phyloP scores from a whole-genome alignment of 2,797 vertebrate genomes.

The Labroides dimidiatus region DNA sequence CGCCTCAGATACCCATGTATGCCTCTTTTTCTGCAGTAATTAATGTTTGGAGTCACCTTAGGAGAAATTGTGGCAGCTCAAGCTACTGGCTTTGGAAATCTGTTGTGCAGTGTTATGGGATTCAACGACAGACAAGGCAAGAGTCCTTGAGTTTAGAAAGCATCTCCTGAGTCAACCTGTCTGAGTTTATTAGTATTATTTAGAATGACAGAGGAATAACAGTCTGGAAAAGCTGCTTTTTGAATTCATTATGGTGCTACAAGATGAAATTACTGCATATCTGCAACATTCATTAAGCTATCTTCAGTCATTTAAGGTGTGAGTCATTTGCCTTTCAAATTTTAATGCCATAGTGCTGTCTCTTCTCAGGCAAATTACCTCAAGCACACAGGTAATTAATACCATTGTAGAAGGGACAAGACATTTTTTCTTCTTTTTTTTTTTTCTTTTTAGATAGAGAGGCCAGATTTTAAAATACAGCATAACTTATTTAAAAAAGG shows the following conservation, averaged over 20 bases:
- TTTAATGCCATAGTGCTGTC: conserved; percentile 42
- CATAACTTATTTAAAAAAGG: conserved; percentile 22
- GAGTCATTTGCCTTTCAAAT: conserved; percentile 36
- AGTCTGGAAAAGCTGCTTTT: conserved; percentile 58
- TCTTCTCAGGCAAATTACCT: conserved; percentile 46
- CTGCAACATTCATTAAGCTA: conserved; percentile 38
- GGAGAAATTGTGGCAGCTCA: conserved; percentile 60
- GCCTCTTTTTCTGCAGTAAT: conserved; percentile 68
- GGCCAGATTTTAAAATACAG: conserved; percentile 16
- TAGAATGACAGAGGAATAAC: conserved; percentile 41
- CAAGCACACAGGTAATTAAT: conserved; percentile 47
- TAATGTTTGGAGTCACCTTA: conserved; percentile 67
- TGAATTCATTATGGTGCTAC: conserved; percentile 38
- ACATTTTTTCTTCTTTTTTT: not conserved
- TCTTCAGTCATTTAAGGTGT: conserved; percentile 36
- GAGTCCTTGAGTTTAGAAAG: conserved; percentile 34
- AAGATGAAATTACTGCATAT: conserved; percentile 44
- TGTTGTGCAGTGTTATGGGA: conserved; percentile 40
- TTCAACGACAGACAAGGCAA: conserved; percentile 40
- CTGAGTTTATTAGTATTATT: conserved; percentile 43
- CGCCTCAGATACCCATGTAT: conserved; percentile 64
- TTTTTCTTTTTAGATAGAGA: conserved; percentile 6
- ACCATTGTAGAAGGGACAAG: conserved; percentile 24
- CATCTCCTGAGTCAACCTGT: conserved; percentile 50
- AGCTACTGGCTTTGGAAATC: conserved; percentile 50